phyloP scores from a whole-genome alignment of 2,888 invertebrate genomes.

The Oscheius myriophilus region DNA sequence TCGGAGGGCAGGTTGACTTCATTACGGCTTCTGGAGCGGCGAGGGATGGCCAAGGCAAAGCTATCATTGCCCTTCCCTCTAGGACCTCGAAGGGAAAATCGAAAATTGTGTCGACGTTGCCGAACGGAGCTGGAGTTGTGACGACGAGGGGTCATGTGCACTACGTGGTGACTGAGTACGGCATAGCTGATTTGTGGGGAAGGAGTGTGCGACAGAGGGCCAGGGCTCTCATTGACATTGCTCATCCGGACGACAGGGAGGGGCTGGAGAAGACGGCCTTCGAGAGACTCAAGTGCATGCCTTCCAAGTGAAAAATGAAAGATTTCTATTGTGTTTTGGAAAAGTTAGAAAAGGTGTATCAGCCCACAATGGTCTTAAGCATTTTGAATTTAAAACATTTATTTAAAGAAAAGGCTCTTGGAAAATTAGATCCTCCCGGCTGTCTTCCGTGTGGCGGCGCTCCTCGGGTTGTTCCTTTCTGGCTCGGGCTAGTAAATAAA shows the following conservation, averaged over 20 bases:
- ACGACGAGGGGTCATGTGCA: conserved; percentile 90
- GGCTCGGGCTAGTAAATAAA: too few species aligned
- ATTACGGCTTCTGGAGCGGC: conserved; percentile 88
- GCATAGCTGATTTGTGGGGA: conserved; percentile 90
- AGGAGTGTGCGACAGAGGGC: conserved; percentile 88
- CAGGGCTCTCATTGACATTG: conserved; percentile 84
- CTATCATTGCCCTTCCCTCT: conserved; percentile 87
- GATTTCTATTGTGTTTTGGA: too few species aligned
- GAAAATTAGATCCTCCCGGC: too few species aligned
- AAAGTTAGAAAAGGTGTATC: too few species aligned
- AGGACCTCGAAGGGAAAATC: conserved; percentile 82
- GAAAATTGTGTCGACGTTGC: conserved; percentile 84
- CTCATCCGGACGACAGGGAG: conserved; percentile 88
- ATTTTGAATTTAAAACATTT: too few species aligned
- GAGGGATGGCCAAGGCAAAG: conserved; percentile 84
- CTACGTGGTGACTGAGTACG: conserved; percentile 91
- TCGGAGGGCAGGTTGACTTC: conserved; percentile 94
- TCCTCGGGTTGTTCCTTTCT: too few species aligned
- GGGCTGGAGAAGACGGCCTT: conserved; percentile 86
- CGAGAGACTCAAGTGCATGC: conserved; percentile 75
- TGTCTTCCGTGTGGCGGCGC: too few species aligned
- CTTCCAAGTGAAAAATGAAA: not conserved
- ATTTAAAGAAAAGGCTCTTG: too few species aligned
- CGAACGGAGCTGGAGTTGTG: conserved; percentile 85
- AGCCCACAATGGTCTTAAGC: too few species aligned